These are phyloP conservation scores for Ahaetulla prasina DNA, from an alignment of 2,113 vertebrate genomes.

Conservation along the genomic window DNA sequence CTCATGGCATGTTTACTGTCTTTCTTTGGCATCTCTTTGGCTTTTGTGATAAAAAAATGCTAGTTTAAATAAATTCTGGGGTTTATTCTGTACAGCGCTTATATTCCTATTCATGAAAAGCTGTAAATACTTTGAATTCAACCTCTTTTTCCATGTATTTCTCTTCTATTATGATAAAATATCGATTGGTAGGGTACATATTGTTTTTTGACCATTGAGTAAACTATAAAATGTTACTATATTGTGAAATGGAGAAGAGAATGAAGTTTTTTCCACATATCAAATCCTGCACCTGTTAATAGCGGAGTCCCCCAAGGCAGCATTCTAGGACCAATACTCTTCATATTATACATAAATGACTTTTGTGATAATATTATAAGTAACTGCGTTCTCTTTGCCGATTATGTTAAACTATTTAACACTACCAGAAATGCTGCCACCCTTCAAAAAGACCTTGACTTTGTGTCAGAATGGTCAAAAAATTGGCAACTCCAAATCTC, in stretches of 20 bases:
- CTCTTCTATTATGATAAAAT: not conserved
- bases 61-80: not conserved
- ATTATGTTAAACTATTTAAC: too few species aligned
- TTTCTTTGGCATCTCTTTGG: not conserved
- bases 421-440: too few species aligned
- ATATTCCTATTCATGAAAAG: not conserved
- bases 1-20: not conserved
- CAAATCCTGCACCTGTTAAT: too few species aligned
- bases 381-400: too few species aligned
- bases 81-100: not conserved
- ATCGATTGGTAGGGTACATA: not conserved
- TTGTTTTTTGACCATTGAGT: not conserved
- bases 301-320: too few species aligned
- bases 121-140: not conserved
- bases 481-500: too few species aligned
- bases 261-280: not conserved
- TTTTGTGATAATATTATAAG: too few species aligned
- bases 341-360: too few species aligned
- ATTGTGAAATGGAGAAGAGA: not conserved
- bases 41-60: not conserved
- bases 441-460: too few species aligned
- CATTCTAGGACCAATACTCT: too few species aligned
- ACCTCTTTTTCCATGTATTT: not conserved
- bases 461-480: too few species aligned
- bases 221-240: not conserved